Evolutionary conservation across 2,113 vertebrate genomes (phyloP).

Genomic region (Aegithalos caudatus): DNA sequence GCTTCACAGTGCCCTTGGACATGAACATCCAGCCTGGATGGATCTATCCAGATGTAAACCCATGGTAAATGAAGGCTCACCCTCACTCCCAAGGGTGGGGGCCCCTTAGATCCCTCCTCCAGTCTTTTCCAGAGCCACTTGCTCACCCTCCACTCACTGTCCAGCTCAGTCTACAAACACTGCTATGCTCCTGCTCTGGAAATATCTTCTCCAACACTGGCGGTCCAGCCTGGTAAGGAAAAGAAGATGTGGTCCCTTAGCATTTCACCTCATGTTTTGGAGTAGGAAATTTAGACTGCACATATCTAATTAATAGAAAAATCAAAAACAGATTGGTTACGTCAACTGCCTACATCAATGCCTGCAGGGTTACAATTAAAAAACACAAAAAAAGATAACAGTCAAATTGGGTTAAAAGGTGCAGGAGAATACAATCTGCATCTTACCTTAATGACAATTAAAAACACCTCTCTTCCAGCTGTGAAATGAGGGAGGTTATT

Average conservation of each 20-base stretch:
- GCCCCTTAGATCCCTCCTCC: neutral
- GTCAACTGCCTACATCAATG: conserved; percentile 2
- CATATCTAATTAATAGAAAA: conserved; percentile 38
- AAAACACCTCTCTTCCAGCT: neutral
- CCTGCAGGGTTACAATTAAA: conserved; percentile 30
- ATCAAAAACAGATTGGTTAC: conserved; percentile 61
- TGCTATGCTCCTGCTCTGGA: neutral
- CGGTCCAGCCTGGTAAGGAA: neutral
- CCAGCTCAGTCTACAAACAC: neutral
- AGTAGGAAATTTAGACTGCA: conserved; percentile 19
- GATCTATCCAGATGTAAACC: too few relatives aligned
- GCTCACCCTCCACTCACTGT: neutral
- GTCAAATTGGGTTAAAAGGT: neutral
- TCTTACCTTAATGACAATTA: neutral
- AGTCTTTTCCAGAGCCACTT: neutral
- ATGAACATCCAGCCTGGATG: fast-evolving
- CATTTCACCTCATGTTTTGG: neutral
- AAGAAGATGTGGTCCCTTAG: neutral
- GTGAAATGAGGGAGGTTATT: conserved; percentile 3
- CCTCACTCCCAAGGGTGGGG: neutral
- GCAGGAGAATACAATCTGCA: neutral
- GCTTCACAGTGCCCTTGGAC: neutral
- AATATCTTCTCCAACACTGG: neutral
- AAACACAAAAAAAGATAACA: neutral
- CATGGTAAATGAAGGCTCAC: neutral